These are phyloP conservation scores for Gila robusta DNA, from an alignment of 2,797 vertebrate genomes.

Conservation along the genomic window DNA sequence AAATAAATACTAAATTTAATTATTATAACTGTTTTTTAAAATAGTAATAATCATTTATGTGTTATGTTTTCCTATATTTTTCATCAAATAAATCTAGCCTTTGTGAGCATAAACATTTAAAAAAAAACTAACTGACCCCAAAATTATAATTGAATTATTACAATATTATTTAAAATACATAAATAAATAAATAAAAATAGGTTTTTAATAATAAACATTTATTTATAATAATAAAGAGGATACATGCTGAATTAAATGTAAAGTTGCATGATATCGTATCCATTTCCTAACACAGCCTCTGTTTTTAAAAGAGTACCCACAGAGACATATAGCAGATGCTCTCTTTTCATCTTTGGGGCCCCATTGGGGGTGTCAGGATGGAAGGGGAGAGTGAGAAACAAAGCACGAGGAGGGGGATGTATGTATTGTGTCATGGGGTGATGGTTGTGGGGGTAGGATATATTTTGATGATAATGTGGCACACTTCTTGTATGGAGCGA, in stretches of 20 bases:
- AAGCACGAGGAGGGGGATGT: slow-evolving; percentile 38
- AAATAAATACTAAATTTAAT: no score
- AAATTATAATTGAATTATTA: background rate
- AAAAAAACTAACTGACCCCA: background rate
- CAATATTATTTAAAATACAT: background rate
- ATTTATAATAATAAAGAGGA: background rate
- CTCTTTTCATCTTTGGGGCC: slow-evolving; percentile 74
- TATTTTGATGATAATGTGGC: slow-evolving; percentile 69
- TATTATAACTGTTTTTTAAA: no score
- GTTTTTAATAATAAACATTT: background rate
- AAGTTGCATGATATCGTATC: slow-evolving; percentile 28
- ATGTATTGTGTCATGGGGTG: slow-evolving; percentile 57
- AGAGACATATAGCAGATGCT: slow-evolving; percentile 79
- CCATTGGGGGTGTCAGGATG: slow-evolving; percentile 71
- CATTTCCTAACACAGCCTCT: background rate
- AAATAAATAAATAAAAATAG: background rate
- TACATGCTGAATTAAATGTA: background rate
- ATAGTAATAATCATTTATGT: no score
- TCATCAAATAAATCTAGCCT: no score
- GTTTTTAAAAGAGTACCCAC: slow-evolving; percentile 58
- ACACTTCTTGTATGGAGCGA: slow-evolving; percentile 74
- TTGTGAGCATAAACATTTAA: no score
- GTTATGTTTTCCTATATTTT: background rate
- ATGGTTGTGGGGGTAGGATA: slow-evolving; percentile 62
- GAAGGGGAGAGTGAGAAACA: background rate